Evolutionary conservation across 1,140 invertebrate species (phyloP).

Genomic region (Eueides isabella): DNA sequence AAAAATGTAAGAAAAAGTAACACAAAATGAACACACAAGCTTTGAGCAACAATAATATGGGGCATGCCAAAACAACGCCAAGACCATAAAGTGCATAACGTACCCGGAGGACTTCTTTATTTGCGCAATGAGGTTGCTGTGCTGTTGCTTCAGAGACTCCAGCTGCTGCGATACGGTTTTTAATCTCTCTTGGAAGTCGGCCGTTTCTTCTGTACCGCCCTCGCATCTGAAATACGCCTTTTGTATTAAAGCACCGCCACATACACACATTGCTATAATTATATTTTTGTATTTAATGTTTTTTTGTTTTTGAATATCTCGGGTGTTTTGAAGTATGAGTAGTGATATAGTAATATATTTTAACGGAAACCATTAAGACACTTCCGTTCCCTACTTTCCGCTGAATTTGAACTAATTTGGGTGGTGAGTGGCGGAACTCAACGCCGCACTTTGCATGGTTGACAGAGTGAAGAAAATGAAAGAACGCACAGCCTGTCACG

Average conservation of each 20-base stretch:
- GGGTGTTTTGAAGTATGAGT: not conserved
- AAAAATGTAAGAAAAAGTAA: not conserved
- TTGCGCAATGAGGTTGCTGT: conserved; percentile 67
- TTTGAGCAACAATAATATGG: not conserved
- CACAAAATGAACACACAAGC: not conserved
- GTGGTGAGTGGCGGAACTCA: too few species aligned
- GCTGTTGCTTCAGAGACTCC: conserved; percentile 65
- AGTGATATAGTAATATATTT: not conserved
- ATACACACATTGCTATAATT: not conserved
- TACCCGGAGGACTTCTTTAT: conserved; percentile 68
- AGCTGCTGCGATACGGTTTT: conserved; percentile 60
- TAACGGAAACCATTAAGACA: too few species aligned
- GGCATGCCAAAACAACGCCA: not conserved
- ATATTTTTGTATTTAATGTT: not conserved
- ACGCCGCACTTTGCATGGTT: too few species aligned
- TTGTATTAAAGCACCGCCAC: conserved; percentile 14
- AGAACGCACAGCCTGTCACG: too few species aligned
- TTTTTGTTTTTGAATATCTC: not conserved
- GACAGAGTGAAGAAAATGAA: too few species aligned
- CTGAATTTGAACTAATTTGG: too few species aligned
- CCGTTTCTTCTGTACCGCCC: conserved; percentile 54
- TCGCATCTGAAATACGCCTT: conserved; percentile 56
- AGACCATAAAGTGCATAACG: conserved; percentile 33
- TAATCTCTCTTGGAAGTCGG: conserved; percentile 63
- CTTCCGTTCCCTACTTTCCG: not conserved